A percentile compares a stretch with the other conserved stretches of the same genome.
phyloP scores from a whole-genome alignment of 2,888 invertebrate species.

The Ptilodon capucinus region DNA sequence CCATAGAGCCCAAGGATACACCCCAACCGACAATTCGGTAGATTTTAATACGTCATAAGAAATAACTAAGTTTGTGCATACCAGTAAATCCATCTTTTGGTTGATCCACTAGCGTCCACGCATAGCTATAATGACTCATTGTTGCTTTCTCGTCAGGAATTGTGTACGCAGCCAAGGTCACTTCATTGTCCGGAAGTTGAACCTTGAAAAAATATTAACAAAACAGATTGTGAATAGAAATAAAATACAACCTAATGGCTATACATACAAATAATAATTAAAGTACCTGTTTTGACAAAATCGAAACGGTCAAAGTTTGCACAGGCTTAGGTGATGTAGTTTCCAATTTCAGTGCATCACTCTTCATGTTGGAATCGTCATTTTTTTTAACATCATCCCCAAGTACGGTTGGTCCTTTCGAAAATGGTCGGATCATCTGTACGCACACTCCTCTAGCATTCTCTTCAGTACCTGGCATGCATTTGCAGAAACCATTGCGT shows the following conservation, averaged over 20 bases:
- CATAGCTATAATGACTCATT: slow-evolving; percentile 91
- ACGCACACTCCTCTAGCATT: slow-evolving; percentile 65
- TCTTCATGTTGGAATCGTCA: slow-evolving; percentile 52
- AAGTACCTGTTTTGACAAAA: slow-evolving; percentile 88
- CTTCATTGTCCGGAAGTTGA: slow-evolving; percentile 91
- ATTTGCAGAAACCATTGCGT: slow-evolving; percentile 87
- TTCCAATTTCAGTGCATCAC: slow-evolving; percentile 52
- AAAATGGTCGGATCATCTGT: slow-evolving; percentile 57
- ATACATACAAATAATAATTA: no score
- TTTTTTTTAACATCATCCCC: slow-evolving; percentile 62
- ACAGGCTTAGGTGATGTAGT: slow-evolving; percentile 75
- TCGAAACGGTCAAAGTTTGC: slow-evolving; percentile 88
- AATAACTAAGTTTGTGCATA: slow-evolving; percentile 17
- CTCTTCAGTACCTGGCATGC: slow-evolving; percentile 84
- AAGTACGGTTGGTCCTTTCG: slow-evolving; percentile 66
- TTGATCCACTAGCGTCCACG: slow-evolving; percentile 93
- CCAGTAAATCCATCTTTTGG: slow-evolving; percentile 88
- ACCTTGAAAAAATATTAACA: slow-evolving; percentile 43
- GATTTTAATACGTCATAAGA: no score
- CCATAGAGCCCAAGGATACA: no score
- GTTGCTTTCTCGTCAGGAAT: slow-evolving; percentile 88
- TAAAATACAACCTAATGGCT: no score
- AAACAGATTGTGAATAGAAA: no score
- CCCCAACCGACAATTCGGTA: no score
- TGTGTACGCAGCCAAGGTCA: slow-evolving; percentile 91